Conservation (phyloP, 2,113 vertebrate genomes). For the Vireo altiloquus region DNA sequence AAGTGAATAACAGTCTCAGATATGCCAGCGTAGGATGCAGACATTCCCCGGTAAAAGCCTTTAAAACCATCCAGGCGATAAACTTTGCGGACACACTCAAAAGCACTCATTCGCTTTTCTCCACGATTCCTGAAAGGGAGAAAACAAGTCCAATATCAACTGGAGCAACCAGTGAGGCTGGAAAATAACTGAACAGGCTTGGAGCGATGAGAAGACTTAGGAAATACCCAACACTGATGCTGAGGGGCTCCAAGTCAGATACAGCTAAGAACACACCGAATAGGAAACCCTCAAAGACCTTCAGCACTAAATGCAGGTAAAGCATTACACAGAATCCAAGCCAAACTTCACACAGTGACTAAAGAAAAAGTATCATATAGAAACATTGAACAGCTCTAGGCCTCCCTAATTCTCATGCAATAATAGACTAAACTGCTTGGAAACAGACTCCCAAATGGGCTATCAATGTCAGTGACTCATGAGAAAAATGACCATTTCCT, state of each 20-base stretch:
- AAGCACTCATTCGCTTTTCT: conserved; percentile 89
- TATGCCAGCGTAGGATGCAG: conserved; percentile 96
- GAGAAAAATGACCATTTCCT: neutral
- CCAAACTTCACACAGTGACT: neutral
- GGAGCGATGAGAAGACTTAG: neutral
- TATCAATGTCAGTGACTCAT: neutral
- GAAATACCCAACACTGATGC: neutral
- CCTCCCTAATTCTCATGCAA: neutral
- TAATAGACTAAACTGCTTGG: neutral
- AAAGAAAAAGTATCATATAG: neutral
- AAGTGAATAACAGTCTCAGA: conserved; percentile 99
- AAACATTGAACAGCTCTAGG: neutral
- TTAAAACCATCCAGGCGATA: conserved; percentile 89
- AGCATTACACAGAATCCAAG: neutral
- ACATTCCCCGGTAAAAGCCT: conserved; percentile 98
- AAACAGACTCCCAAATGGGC: neutral
- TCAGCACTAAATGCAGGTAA: neutral
- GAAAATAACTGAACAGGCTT: neutral
- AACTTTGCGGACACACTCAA: conserved; percentile 91
- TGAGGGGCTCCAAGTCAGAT: neutral
- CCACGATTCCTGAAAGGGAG: conserved; percentile 82
- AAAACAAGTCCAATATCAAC: neutral
- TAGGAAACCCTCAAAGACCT: neutral
- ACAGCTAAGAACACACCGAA: neutral
- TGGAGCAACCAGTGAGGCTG: neutral